Percentiles rank a stretch among this genome's conserved stretches.
These are phyloP conservation scores for Stichodactyla helianthus DNA, from an alignment of 64 coral and sea anemone genomes.

Conservation along the genomic window DNA sequence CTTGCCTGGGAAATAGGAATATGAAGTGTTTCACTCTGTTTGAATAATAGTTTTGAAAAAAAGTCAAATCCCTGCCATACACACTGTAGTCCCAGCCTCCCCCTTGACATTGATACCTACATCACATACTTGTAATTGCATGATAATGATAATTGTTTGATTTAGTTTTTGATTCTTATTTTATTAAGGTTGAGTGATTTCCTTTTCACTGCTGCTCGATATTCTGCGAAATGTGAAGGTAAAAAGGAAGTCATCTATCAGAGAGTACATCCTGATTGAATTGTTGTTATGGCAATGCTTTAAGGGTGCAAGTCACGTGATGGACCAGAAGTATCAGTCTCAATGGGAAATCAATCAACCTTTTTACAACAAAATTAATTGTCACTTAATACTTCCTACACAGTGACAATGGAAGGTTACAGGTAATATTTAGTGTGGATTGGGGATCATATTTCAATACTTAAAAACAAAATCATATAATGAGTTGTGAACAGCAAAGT, in stretches of 20 bases:
- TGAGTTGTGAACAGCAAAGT: too few relatives aligned
- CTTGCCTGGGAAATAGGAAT: too few relatives aligned
- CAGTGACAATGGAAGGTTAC: not conserved
- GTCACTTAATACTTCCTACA: too few relatives aligned
- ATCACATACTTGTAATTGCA: too few relatives aligned
- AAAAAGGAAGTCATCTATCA: slow-evolving; percentile 70
- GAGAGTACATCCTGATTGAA: slow-evolving; percentile 25
- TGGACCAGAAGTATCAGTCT: not conserved
- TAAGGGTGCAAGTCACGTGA: not conserved
- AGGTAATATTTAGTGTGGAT: not conserved
- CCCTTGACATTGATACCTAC: too few relatives aligned
- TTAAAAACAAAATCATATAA: too few relatives aligned
- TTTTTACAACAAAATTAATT: not conserved
- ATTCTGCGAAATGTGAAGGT: slow-evolving; percentile 71
- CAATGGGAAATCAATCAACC: not conserved
- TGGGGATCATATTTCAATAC: too few relatives aligned
- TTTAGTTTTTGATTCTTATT: not conserved
- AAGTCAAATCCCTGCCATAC: too few relatives aligned
- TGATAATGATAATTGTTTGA: too few relatives aligned
- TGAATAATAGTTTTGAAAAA: too few relatives aligned
- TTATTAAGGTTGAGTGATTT: slow-evolving; percentile 76
- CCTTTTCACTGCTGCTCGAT: slow-evolving; percentile 73
- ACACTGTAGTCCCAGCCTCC: too few relatives aligned
- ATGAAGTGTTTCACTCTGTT: too few relatives aligned
- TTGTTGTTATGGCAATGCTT: not conserved